Base-by-base conservation (phyloP, 1,140 invertebrate genomes). In the Mya arenaria region DNA sequence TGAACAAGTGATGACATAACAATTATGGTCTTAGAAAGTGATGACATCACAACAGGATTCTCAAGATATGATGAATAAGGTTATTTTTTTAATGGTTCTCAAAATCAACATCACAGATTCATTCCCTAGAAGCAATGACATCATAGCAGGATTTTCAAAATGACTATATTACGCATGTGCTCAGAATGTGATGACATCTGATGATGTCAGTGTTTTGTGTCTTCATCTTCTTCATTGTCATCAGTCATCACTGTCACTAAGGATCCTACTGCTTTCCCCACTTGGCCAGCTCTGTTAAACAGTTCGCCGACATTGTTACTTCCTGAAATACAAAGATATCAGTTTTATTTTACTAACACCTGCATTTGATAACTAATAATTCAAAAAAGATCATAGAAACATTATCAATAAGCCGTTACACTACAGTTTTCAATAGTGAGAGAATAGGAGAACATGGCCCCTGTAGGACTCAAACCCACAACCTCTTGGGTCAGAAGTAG, bases 221-320 rank as follows among this genome's bases (percentile, higher is more conserved):
- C 65, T 8, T 78, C 75, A 17, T 85, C 85, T 19, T 71, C 85
- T 10, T 66, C 82, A n/a, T 90, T 86, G 52, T 92, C 90, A 69
- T 92, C 94, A 97, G 86, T 95, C 96, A 98, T 97, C 44, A 97
- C 96, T 73, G 96, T 96, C 81, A 98, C 97, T 86, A 97, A 93
- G 91, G 96, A 95, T 89, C 96, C 96, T 63, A 98, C 96, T 77
- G 96, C 96, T 93, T 96, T 96, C 32, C 96, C 96, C 84, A 97
- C 94, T 91, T 97, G 96, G 91, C 96, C 96, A 95, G 96, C 96
- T 95, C 96, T 96, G 90, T 97, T 96, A 93, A 97, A 95, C 89
- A 97, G 94, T 92, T 96, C 96, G 84, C 96, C 95, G 83, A 97
- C 95, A 90, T 95, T 95, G 90, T 95, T 95, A 86, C 94, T 93